Evolutionary conservation across 2,888 invertebrate genomes (phyloP).

Genomic region (Lamellibrachia satsuma): DNA sequence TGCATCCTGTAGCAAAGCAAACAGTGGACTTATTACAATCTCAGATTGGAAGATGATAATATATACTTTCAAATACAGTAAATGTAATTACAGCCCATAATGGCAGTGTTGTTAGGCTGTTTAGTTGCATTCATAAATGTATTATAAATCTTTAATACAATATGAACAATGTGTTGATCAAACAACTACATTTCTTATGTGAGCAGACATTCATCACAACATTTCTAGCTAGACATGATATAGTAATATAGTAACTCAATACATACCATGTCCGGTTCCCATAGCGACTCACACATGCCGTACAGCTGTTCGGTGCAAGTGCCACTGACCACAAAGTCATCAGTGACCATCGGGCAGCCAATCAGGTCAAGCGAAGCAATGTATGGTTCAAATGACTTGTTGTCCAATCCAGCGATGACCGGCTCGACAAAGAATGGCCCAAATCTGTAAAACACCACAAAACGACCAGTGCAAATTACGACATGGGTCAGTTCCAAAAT

Average conservation of each 20-base stretch:
- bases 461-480: too few species aligned
- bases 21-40: background rate
- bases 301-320: conserved; percentile 76
- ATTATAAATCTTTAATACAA: too few species aligned
- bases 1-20: conserved; percentile 70
- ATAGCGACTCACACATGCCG: conserved; percentile 94
- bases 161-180: too few species aligned
- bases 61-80: background rate
- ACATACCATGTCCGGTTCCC: conserved; percentile 82
- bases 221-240: too few species aligned
- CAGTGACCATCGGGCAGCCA: conserved; percentile 87
- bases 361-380: conserved; percentile 96
- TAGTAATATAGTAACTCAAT: background rate
- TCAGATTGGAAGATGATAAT: background rate
- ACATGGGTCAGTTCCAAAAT: too few species aligned
- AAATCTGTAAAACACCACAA: conserved; percentile 72
- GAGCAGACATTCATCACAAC: too few species aligned
- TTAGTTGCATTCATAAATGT: too few species aligned
- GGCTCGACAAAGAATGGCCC: conserved; percentile 98
- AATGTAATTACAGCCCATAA: background rate
- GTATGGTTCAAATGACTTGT: conserved; percentile 83
- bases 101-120: too few species aligned
- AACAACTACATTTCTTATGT: too few species aligned
- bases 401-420: conserved; percentile 91
- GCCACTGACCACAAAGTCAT: conserved; percentile 98